Conservation (phyloP, 2,888 invertebrate species). For the Callyntrura sp. region DNA sequence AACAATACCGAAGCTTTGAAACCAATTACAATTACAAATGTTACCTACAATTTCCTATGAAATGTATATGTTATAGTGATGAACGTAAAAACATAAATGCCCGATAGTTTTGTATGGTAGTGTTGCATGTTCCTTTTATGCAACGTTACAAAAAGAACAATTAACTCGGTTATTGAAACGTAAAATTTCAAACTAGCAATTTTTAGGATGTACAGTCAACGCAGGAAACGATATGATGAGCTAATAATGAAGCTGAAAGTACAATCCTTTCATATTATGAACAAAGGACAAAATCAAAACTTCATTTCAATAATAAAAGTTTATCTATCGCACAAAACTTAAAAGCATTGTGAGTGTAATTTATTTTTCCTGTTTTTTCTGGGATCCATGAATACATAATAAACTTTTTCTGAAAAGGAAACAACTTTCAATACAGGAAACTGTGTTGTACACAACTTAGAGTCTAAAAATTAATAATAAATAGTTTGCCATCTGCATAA, state of each 20-base stretch:
- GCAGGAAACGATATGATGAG: not conserved
- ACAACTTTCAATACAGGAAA: not conserved
- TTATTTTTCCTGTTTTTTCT: constrained; percentile 47
- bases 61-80: too few species aligned
- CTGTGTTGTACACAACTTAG: not conserved
- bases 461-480: constrained; percentile 37
- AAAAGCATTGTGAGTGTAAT: constrained; percentile 11
- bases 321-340: not conserved
- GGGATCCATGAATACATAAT: constrained; percentile 7
- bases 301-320: constrained; percentile 28
- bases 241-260: not conserved
- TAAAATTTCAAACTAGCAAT: too few species aligned
- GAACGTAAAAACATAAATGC: too few species aligned
- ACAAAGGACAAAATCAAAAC: constrained; percentile 10
- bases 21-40: too few species aligned
- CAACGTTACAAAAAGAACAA: too few species aligned
- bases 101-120: too few species aligned
- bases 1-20: too few species aligned
- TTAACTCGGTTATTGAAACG: too few species aligned
- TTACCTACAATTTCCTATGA: too few species aligned
- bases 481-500: not conserved
- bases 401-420: constrained; percentile 31
- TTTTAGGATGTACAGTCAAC: not conserved
- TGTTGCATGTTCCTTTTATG: too few species aligned
- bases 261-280: not conserved